phyloP scores from a whole-genome alignment of 2,888 invertebrate species.

The Ochropacha duplaris region DNA sequence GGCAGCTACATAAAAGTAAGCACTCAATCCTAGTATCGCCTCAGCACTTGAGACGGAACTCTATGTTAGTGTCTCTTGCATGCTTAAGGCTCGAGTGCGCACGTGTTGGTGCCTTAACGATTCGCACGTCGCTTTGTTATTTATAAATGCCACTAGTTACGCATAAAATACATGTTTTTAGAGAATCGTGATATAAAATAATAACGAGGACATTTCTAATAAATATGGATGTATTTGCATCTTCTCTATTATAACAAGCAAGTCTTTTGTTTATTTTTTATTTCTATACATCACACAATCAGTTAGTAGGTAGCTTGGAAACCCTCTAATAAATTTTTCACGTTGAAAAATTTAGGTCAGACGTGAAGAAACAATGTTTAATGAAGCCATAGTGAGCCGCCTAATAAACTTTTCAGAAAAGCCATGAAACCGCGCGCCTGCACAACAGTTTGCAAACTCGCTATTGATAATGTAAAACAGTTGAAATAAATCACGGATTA shows the following conservation, averaged over 20 bases:
- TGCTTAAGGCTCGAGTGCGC: constrained; percentile 20
- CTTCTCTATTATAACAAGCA: too few relatives aligned
- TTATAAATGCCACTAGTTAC: background rate
- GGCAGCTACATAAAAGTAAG: background rate
- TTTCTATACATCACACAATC: background rate
- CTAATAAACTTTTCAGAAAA: constrained; percentile 40
- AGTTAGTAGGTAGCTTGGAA: too few relatives aligned
- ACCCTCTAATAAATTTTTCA: constrained; percentile 42
- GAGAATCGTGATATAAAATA: background rate
- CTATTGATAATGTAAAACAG: background rate
- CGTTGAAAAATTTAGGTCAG: constrained; percentile 56
- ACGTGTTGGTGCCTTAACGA: constrained; percentile 1
- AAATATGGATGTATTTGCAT: too few relatives aligned
- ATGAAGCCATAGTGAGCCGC: constrained; percentile 38
- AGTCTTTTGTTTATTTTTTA: too few relatives aligned
- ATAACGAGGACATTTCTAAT: too few relatives aligned
- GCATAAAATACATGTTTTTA: background rate
- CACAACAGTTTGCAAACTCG: background rate
- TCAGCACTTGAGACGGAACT: constrained; percentile 18
- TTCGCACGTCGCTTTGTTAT: background rate
- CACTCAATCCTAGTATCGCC: background rate
- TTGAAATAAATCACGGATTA: background rate
- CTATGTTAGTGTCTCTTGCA: constrained; percentile 25
- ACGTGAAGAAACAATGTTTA: constrained; percentile 42
- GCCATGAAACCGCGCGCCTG: background rate